Percentiles rank a stretch among this genome's conserved stretches.
Conservation (phyloP, 2,888 invertebrate genomes). For the Sepiola atlantica region DNA sequence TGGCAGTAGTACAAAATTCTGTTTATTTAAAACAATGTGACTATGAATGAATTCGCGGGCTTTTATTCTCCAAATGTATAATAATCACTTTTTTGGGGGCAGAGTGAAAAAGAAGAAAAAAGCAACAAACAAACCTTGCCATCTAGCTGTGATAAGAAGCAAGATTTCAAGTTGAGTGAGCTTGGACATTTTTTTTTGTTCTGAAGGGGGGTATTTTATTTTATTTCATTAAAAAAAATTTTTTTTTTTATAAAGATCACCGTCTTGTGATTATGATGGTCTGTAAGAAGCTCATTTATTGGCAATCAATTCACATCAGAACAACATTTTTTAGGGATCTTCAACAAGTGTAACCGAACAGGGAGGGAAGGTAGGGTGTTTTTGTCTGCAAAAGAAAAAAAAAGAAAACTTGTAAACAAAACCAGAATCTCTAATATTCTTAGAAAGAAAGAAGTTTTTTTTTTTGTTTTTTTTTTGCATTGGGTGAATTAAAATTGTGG, state of each 20-base stretch:
- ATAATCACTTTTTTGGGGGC: not conserved
- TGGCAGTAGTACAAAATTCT: not conserved
- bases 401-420: not conserved
- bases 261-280: not conserved
- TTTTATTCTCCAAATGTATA: not conserved
- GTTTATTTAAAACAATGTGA: conserved; percentile 14
- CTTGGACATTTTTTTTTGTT: not conserved
- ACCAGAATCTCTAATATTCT: not conserved
- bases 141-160: conserved; percentile 20
- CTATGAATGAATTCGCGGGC: conserved; percentile 7
- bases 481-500: not conserved
- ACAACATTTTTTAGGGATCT: not conserved
- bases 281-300: not conserved
- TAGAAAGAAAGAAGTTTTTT: too few relatives aligned
- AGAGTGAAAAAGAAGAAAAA: not conserved
- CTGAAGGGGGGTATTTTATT: not conserved
- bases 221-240: too few relatives aligned
- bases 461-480: not conserved
- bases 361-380: not conserved
- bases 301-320: not conserved
- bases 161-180: conserved; percentile 9
- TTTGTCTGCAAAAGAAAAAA: not conserved
- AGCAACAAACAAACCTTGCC: not conserved
- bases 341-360: not conserved
- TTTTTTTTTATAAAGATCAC: not conserved